These are phyloP conservation scores for Limnephilus marmoratus DNA, from an alignment of 2,888 invertebrate genomes.

Conservation along the genomic window DNA sequence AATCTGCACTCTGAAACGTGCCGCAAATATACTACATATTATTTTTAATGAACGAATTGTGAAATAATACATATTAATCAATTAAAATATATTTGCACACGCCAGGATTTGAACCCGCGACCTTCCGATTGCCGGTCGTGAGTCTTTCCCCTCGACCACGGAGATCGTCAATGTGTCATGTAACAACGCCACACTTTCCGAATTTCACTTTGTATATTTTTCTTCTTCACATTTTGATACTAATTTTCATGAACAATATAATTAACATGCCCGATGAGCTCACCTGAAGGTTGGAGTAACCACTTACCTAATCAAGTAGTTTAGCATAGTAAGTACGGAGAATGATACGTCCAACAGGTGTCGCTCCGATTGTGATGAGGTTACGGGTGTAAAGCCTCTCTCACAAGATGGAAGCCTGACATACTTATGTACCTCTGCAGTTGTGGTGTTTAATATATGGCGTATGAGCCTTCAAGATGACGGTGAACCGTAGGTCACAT, in stretches of 20 bases:
- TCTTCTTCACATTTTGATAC: neutral
- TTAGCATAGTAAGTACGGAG: neutral
- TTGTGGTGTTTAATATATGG: neutral
- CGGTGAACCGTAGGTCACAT: constrained; percentile 54
- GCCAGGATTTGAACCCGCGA: no score
- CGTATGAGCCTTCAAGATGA: neutral
- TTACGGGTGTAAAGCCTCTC: constrained; percentile 36
- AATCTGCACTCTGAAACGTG: no score
- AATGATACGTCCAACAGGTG: constrained; percentile 54
- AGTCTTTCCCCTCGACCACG: no score
- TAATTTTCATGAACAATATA: neutral
- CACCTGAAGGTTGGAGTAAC: neutral
- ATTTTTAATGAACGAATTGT: no score
- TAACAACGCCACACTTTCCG: neutral
- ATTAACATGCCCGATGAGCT: neutral
- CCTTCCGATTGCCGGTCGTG: no score
- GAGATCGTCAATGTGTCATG: no score
- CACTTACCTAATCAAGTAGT: neutral
- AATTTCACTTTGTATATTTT: neutral
- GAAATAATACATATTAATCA: no score
- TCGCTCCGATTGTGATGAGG: constrained; percentile 61
- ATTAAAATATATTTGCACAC: no score
- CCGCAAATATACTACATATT: no score
- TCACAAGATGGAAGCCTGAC: neutral
- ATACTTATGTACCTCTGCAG: neutral